Evolutionary conservation across 2,888 invertebrate genomes (phyloP).

Genomic region (Megastigmus dorsalis): DNA sequence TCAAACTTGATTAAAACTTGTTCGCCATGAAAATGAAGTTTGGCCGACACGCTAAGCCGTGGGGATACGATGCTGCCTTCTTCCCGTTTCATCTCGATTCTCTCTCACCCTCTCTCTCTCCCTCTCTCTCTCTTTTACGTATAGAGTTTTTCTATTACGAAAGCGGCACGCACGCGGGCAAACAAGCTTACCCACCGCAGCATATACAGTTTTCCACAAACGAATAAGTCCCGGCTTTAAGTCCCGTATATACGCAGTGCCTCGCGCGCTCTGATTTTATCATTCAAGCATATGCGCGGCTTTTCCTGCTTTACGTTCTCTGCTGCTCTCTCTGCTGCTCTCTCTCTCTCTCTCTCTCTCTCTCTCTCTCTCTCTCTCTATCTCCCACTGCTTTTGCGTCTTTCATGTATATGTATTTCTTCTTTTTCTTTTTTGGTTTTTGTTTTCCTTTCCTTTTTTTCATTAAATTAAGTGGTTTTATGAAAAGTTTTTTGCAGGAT

Average conservation of each 20-base stretch:
- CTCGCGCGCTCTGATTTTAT: slow-evolving; percentile 14
- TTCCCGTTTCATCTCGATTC: not conserved
- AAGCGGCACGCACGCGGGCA: not conserved
- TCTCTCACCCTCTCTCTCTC: not conserved
- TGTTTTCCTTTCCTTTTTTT: too few species aligned
- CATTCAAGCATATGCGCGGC: not conserved
- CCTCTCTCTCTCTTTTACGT: not conserved
- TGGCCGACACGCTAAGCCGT: slow-evolving; percentile 47
- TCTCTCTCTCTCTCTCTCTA: too few species aligned
- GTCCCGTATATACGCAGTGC: not conserved
- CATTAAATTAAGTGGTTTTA: too few species aligned
- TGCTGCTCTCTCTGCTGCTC: too few species aligned
- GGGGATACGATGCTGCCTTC: not conserved
- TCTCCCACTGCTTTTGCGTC: too few species aligned
- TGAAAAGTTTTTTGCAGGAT: too few species aligned
- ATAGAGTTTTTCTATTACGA: slow-evolving; percentile 10
- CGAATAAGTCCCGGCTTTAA: not conserved
- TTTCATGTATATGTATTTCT: too few species aligned
- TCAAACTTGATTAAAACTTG: slow-evolving; percentile 71
- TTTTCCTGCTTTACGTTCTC: too few species aligned
- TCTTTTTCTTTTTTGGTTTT: too few species aligned
- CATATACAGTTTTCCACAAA: not conserved
- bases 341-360: too few species aligned
- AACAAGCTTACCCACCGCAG: slow-evolving; percentile 1
- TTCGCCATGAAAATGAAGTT: slow-evolving; percentile 68